Conservation (phyloP, 2,888 invertebrate genomes). For the Malthinus seriepunctatus region DNA sequence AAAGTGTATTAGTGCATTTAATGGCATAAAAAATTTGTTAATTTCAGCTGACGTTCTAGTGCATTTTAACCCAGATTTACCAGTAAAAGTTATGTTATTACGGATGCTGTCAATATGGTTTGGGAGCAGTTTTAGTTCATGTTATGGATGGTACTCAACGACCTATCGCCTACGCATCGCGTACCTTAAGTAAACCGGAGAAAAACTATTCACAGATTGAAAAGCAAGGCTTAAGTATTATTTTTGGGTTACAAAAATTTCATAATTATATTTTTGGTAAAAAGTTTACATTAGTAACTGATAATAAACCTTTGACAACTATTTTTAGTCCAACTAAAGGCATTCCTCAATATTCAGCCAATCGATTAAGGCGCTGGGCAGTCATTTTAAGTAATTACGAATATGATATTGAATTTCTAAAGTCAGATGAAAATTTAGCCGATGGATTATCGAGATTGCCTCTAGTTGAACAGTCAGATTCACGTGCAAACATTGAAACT, state of each 20-base stretch:
- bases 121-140: conserved; percentile 2
- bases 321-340: background rate
- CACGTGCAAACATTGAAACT: no score
- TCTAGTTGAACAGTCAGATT: background rate
- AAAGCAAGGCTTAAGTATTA: conserved; percentile 1
- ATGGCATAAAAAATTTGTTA: background rate
- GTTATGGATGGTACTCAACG: conserved; percentile 1
- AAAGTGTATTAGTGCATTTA: background rate
- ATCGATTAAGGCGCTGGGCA: background rate
- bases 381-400: no score
- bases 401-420: no score
- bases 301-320: background rate
- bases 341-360: background rate
- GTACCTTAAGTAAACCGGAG: background rate
- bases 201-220: conserved; percentile 3
- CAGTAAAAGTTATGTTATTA: background rate
- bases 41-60: background rate
- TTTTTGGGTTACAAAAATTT: no score
- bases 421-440: no score
- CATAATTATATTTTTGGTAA: background rate
- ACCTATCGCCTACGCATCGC: background rate
- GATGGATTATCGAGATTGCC: background rate
- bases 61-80: background rate
- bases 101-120: background rate
- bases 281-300: background rate